Conservation (phyloP, 1,140 invertebrate genomes). For the Saccostrea echinata region DNA sequence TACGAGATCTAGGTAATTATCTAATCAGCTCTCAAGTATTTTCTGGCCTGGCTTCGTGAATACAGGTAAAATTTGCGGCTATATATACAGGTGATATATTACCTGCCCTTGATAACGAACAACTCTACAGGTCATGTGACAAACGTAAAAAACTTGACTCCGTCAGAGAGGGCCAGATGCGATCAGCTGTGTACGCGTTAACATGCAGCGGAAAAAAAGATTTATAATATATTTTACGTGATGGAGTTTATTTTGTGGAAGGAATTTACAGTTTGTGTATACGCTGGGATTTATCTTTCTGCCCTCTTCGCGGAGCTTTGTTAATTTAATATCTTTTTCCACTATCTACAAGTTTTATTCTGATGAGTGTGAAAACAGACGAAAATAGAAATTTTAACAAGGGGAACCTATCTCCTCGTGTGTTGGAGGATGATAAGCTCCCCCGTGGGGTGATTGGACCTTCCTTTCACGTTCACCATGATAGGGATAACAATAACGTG, state of each 20-base stretch:
- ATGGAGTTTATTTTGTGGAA: constrained; percentile 29
- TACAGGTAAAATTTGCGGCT: constrained; percentile 34
- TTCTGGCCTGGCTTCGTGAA: not conserved
- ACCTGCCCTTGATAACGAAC: constrained; percentile 49
- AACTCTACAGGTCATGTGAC: constrained; percentile 52
- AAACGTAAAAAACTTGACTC: not conserved
- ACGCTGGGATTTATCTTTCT: not conserved
- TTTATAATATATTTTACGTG: constrained; percentile 31
- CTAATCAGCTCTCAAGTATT: constrained; percentile 19
- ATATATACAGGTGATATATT: constrained; percentile 49
- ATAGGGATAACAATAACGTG: constrained; percentile 52
- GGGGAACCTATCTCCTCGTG: constrained; percentile 24
- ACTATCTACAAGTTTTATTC: constrained; percentile 36
- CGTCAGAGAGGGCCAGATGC: not conserved
- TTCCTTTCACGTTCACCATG: not conserved
- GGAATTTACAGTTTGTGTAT: not conserved
- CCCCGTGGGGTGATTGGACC: not conserved
- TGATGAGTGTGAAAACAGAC: constrained; percentile 34
- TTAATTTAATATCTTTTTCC: constrained; percentile 28
- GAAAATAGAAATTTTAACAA: constrained; percentile 39
- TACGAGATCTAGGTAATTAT: constrained; percentile 39
- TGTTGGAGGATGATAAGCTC: constrained; percentile 28
- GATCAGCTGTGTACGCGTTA: constrained; percentile 25
- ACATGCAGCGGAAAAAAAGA: constrained; percentile 14
- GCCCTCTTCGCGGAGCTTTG: not conserved